A percentile compares a stretch with the other conserved stretches of the same genome.
Conservation (phyloP, 2,113 vertebrate species). For the Mesembrinibis cayennensis region DNA sequence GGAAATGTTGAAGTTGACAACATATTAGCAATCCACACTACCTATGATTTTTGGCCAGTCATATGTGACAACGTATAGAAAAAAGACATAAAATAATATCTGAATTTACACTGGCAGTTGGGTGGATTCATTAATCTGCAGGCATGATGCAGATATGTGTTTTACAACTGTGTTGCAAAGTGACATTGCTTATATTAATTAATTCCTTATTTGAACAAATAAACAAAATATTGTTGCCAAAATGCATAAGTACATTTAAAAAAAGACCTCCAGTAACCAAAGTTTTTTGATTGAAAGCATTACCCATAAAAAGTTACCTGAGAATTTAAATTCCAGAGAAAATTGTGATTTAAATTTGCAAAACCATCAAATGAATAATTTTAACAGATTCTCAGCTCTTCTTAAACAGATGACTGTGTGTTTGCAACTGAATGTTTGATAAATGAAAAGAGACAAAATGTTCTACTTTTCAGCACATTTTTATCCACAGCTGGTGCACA, state of each 20-base stretch:
- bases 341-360: conserved; percentile 35
- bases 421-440: conserved; percentile 77
- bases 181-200: neutral
- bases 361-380: conserved; percentile 65
- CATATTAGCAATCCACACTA: neutral
- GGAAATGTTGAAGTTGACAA: neutral
- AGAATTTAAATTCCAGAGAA: conserved; percentile 7
- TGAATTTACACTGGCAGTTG: neutral
- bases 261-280: neutral
- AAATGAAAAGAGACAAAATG: conserved; percentile 81
- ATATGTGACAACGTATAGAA: neutral
- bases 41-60: neutral
- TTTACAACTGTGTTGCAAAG: neutral
- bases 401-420: conserved; percentile 69
- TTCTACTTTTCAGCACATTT: conserved; percentile 85
- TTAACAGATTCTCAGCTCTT: conserved; percentile 64
- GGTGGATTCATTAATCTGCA: neutral
- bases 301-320: conserved; percentile 33
- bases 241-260: neutral
- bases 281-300: neutral
- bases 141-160: neutral
- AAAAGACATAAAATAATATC: neutral
- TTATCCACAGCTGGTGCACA: conserved; percentile 82
- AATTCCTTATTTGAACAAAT: neutral
- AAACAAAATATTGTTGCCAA: neutral